phyloP scores from a whole-genome alignment of 2,113 vertebrate genomes.

The Pterophyllum scalare region DNA sequence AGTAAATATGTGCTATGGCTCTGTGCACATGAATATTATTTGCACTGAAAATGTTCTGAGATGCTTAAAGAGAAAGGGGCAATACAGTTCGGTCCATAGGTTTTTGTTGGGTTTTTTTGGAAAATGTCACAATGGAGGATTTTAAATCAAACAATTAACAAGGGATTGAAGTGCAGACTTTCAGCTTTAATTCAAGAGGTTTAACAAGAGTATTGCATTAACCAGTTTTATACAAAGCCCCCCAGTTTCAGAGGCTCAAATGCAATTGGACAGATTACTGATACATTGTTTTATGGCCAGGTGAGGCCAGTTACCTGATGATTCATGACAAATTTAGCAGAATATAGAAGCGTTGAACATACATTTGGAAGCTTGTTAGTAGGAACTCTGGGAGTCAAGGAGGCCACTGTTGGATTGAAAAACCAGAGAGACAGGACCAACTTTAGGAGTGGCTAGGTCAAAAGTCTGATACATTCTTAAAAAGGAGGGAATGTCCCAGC shows the following conservation, averaged over 20 bases:
- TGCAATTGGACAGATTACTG: background rate
- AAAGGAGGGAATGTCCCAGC: background rate
- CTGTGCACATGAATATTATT: background rate
- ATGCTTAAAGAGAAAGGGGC: background rate
- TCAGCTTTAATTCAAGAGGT: background rate
- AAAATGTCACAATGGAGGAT: background rate
- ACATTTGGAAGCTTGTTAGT: background rate
- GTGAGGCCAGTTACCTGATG: background rate
- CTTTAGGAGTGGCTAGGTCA: no score
- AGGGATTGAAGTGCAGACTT: background rate
- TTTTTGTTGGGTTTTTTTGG: background rate
- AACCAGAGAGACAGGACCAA: background rate
- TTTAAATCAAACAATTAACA: background rate
- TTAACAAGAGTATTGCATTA: background rate
- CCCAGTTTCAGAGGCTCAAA: background rate
- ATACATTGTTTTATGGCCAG: background rate
- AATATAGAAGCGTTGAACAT: background rate
- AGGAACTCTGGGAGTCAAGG: background rate
- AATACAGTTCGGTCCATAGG: background rate
- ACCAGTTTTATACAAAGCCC: background rate
- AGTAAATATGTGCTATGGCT: background rate
- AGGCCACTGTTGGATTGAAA: background rate
- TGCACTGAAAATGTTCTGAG: background rate
- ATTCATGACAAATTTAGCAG: background rate
- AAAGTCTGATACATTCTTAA: no score